Conservation (phyloP, 2,888 invertebrate genomes). For the Diploptera punctata region DNA sequence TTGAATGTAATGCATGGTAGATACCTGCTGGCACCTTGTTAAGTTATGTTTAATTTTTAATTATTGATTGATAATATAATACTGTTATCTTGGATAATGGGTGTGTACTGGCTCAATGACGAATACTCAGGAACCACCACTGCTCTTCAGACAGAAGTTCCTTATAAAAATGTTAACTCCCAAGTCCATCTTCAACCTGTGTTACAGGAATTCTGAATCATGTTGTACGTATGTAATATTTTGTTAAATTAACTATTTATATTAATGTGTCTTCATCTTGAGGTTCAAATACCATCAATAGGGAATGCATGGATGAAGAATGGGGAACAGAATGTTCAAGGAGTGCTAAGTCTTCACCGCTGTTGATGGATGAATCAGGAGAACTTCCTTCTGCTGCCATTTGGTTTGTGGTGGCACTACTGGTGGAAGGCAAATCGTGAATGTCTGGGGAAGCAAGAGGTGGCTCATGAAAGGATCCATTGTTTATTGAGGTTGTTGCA, state of each 20-base stretch:
- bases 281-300: slow-evolving; percentile 78
- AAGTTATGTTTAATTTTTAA: too few species aligned
- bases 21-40: too few species aligned
- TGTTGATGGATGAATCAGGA: slow-evolving; percentile 63
- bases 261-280: slow-evolving; percentile 87
- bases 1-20: too few species aligned
- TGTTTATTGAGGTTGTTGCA: slow-evolving; percentile 22
- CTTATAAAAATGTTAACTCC: too few species aligned
- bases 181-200: too few species aligned
- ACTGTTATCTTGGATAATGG: too few species aligned
- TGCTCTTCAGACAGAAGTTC: too few species aligned
- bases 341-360: slow-evolving; percentile 60
- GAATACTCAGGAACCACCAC: too few species aligned
- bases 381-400: slow-evolving; percentile 61
- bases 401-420: slow-evolving; percentile 57
- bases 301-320: slow-evolving; percentile 70
- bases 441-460: slow-evolving; percentile 70
- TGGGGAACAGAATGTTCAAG: slow-evolving; percentile 47
- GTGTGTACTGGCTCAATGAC: too few species aligned
- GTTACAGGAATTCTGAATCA: too few species aligned
- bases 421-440: slow-evolving; percentile 62
- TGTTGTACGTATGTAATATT: too few species aligned
- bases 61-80: too few species aligned
- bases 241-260: slow-evolving; percentile 62
- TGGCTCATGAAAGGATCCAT: slow-evolving; percentile 52